Conservation (phyloP, 2,888 invertebrate genomes). For the Hirtodrosophila histrioides region DNA sequence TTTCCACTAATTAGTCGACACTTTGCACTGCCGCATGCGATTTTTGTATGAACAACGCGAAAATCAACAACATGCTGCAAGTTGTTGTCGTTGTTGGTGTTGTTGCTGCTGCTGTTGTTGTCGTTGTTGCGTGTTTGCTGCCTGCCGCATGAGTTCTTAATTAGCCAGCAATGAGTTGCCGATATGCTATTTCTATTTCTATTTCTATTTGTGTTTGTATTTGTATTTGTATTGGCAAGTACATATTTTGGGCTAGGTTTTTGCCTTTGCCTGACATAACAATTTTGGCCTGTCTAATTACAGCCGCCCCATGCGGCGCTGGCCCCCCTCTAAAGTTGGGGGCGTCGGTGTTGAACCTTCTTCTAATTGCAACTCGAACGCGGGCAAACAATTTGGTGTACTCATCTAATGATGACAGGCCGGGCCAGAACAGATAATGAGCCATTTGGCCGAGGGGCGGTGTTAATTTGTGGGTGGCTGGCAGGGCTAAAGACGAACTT, state of each 20-base stretch:
- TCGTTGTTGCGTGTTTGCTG: constrained; percentile 31
- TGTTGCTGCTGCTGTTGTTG: constrained; percentile 32
- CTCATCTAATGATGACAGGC: constrained; percentile 52
- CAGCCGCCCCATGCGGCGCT: constrained; percentile 4
- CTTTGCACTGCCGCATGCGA: constrained; percentile 51
- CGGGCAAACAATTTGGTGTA: constrained; percentile 53
- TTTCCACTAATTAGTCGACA: constrained; percentile 49
- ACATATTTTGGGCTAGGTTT: constrained; percentile 45
- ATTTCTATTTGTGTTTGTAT: no score
- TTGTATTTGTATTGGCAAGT: constrained; percentile 39
- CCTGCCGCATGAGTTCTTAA: constrained; percentile 66
- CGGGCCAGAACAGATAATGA: constrained; percentile 60
- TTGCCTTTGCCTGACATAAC: constrained; percentile 51
- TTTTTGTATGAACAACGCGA: constrained; percentile 51
- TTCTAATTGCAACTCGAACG: constrained; percentile 68
- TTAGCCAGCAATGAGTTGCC: constrained; percentile 73
- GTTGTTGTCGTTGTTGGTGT: constrained; percentile 32
- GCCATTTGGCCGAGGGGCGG: constrained; percentile 37
- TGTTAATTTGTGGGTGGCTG: constrained; percentile 62
- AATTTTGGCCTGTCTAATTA: constrained; percentile 65
- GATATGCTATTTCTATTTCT: constrained; percentile 19
- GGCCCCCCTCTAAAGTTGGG: constrained; percentile 3
- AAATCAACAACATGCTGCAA: constrained; percentile 49
- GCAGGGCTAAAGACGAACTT: constrained; percentile 37
- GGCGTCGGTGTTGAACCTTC: constrained; percentile 19